Evolutionary conservation across 2,888 invertebrate species (phyloP), one percentile per base, ranked within the genome.

Genomic region (Lagria hirta): DNA sequence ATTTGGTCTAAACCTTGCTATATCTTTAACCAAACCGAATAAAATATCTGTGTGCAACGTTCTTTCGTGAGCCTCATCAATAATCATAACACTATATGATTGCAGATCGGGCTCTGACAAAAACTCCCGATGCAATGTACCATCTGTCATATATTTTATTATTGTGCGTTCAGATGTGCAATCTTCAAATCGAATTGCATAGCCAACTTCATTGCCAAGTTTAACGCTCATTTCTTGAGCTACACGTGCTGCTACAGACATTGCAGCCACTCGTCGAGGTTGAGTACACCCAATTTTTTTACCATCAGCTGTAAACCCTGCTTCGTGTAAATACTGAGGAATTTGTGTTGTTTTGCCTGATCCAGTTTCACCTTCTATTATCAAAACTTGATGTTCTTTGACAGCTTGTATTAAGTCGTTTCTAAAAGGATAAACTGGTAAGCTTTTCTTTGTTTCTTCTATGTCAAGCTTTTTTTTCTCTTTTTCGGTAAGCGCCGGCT

Each of bases 311-410:
- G 89, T 88, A 62, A 87, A 93, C 2, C 92, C 98, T 28, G 95
- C 88, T 66, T 99, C 96, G 68, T 95, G 85, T 5, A 99, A 77
- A 73, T 98, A 98, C 71, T 99, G 98, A 0, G 98, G 98, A 56
- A 99, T 92, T 76, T 99, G 98, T 4, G 99, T 99, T 0, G 98
- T 99, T 79, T 99, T 99, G 2, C 98, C 98, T 6, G 95, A 96
- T 0, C 99, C 99, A 3, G 98, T 99, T 75, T 98, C 97, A 37
- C 99, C 99, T 75, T 96, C 96, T 48, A 98, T 91, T 57, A 98
- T 97, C 13, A 98, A 74, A 61, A 83, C 80, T 73, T 92, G 91
- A 72, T 91, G 87, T 51, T 88, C 85, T 62, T 75, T 81, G n/a
- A 99, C 88, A 6, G 99, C 97, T 58, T 86, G 79, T 56, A 99